Evolutionary conservation across 2,113 vertebrate genomes (phyloP), one percentile per base, ranked within the genome.

Genomic region (Tyto alba): DNA sequence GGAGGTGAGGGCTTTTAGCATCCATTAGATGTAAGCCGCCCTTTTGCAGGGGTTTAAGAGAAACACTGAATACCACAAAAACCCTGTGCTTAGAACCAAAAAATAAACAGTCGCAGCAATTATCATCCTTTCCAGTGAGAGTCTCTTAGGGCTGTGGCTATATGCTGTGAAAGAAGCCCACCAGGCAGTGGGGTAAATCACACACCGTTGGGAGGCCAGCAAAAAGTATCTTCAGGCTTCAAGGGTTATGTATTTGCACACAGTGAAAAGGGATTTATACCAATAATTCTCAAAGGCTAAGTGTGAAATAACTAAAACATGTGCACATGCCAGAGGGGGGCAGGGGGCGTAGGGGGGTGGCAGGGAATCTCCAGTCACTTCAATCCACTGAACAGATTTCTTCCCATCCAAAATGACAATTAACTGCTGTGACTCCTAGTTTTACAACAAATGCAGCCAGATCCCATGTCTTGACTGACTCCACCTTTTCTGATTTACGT

Each of bases 401-500:
- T 66, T 69, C 71, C 30, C 41, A 11, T 57, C 60, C 57, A 17
- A 63, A 82, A 78, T 10, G 75, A 63, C 68, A 84, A 90, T 36
- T 29, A 75, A 89, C 41, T 50, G 29, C 32, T 3, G 10, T 3
- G 8, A 21, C 34, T 89, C 43, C 43, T 71, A 2, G 1, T 53
- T 91, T 53, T 40, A 52, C 57, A 68, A 22, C 14, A 78, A 89
- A 78, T 4, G 34, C 40, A 2, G 8, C 18, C 48, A 63, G 60
- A 40, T 68, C 40, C 64, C 52, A 7, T 9, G 3, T 21, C 83
- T 27, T 53, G 83, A 75, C 36, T 57, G 91, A 36, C 29, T 66
- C 48, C 77, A 78, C 57, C 66, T 92, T 45, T 41, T n/a, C 69
- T 94, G 96, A 96, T 92, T 89, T 64, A 93, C 75, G 80, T 62